Evolutionary conservation across 2,113 vertebrate genomes (phyloP).

Genomic region (Rhea americana): DNA sequence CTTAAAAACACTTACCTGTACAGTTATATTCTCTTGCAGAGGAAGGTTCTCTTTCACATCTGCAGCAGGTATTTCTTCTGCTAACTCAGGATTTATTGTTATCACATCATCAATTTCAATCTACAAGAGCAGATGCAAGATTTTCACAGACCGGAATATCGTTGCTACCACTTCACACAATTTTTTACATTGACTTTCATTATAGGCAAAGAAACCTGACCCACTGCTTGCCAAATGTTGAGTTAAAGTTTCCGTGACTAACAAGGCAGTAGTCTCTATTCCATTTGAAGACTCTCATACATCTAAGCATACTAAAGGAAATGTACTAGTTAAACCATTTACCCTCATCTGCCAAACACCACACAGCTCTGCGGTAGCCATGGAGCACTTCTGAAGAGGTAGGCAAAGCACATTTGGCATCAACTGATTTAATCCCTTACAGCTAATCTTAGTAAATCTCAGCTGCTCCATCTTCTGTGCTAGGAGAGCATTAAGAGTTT

Average conservation of each 20-base stretch:
- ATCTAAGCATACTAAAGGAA: neutral
- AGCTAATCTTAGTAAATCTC: conserved; percentile 72
- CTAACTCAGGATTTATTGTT: conserved; percentile 76
- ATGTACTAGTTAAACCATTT: neutral
- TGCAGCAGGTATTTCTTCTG: conserved; percentile 38
- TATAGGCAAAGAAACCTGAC: neutral
- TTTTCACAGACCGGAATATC: neutral
- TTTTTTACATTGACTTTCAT: neutral
- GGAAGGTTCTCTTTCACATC: conserved; percentile 74
- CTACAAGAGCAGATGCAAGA: conserved; percentile 60
- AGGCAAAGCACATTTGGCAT: conserved; percentile 29
- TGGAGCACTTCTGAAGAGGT: neutral
- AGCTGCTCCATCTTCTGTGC: neutral
- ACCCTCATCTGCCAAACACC: neutral
- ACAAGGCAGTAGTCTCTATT: neutral
- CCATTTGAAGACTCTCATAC: neutral
- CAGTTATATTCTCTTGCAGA: conserved; percentile 72
- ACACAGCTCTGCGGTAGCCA: neutral
- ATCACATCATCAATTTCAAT: conserved; percentile 75
- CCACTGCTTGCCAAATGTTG: neutral
- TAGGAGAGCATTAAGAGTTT: conserved; percentile 19
- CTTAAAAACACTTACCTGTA: conserved; percentile 67
- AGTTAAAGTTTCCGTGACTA: neutral
- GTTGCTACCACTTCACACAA: neutral
- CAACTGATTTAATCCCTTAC: conserved; percentile 45